Evolutionary conservation across 2,888 invertebrate genomes (phyloP).

Genomic region (Drosophila cognata): DNA sequence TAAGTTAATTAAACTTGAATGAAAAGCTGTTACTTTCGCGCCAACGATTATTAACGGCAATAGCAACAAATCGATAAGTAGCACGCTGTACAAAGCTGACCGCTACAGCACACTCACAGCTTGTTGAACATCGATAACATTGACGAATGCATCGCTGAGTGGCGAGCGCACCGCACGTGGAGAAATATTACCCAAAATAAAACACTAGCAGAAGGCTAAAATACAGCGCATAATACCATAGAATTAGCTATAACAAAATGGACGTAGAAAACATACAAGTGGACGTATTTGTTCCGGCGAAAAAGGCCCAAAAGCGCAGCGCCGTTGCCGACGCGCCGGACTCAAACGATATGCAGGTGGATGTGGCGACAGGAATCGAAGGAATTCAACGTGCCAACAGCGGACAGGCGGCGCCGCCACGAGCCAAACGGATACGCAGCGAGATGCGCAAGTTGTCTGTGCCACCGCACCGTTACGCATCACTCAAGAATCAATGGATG

Average conservation of each 20-base stretch:
- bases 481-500: constrained; percentile 98
- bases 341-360: constrained; percentile 88
- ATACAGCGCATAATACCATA: neutral
- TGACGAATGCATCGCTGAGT: constrained; percentile 22
- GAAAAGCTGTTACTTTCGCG: constrained; percentile 12
- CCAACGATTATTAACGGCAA: constrained; percentile 10
- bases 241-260: constrained; percentile 58
- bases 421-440: constrained; percentile 86
- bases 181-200: constrained; percentile 35
- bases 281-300: constrained; percentile 75
- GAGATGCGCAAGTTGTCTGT: constrained; percentile 92
- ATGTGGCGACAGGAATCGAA: constrained; percentile 88
- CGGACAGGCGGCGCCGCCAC: constrained; percentile 81
- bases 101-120: constrained; percentile 23
- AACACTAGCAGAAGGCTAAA: neutral
- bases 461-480: constrained; percentile 97
- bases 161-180: constrained; percentile 46
- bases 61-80: constrained; percentile 2
- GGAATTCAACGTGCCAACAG: constrained; percentile 74
- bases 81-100: constrained; percentile 12
- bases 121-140: constrained; percentile 12
- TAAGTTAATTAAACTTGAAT: neutral
- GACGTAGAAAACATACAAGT: constrained; percentile 82
- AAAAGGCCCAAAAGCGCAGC: constrained; percentile 78
- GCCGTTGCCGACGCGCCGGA: constrained; percentile 77